A percentile compares a stretch with the other conserved stretches of the same genome.
phyloP scores from a whole-genome alignment of 2,113 vertebrate species.

The Platysternon megacephalum region DNA sequence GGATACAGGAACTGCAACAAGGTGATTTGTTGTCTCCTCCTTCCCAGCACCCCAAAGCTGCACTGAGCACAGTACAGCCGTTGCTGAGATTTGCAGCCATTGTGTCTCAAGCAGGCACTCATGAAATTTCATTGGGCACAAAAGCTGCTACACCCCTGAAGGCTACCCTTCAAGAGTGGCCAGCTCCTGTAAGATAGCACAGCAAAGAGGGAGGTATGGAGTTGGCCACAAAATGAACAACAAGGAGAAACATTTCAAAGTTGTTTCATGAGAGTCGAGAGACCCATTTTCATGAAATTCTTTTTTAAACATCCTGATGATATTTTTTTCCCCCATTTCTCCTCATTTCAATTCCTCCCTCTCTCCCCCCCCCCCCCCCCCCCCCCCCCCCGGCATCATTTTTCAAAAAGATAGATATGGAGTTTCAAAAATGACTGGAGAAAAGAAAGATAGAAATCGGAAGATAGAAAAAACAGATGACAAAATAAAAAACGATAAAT shows the following conservation, averaged over 20 bases:
- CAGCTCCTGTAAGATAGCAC: background rate
- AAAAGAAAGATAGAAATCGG: background rate
- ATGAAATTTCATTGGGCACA: background rate
- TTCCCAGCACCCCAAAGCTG: background rate
- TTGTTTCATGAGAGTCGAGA: background rate
- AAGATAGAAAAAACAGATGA: background rate
- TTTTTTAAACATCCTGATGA: background rate
- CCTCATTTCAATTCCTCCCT: background rate
- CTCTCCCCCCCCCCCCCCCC: accelerated
- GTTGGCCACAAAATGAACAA: background rate
- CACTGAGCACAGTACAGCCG: background rate
- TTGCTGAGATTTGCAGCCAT: background rate
- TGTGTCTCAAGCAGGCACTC: background rate
- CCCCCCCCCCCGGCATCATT: background rate
- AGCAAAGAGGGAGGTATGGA: background rate
- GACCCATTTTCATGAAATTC: background rate
- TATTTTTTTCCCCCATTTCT: background rate
- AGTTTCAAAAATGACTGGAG: background rate
- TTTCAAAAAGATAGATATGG: background rate
- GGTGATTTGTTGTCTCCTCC: background rate
- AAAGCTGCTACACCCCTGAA: background rate
- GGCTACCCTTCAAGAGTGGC: background rate
- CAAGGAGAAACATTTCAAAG: background rate
- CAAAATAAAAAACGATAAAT: background rate
- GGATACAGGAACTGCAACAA: background rate